These are phyloP conservation scores for Gymnoscopelus braueri DNA, from an alignment of 2,797 vertebrate species.

Conservation along the genomic window DNA sequence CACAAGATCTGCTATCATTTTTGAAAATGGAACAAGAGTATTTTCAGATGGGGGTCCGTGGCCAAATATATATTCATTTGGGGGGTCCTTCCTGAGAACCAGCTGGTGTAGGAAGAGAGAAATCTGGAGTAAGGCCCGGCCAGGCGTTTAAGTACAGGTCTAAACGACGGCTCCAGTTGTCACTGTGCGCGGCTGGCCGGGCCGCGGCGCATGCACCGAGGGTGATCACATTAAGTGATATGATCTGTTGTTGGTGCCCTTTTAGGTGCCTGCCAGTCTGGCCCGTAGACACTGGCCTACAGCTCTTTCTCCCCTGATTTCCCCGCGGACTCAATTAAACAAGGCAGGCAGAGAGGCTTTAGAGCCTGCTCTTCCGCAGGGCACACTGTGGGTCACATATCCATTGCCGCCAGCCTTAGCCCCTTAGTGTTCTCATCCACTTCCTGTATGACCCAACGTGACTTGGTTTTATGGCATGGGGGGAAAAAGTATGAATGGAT, in stretches of 20 bases:
- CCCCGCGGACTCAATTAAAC: conserved; percentile 70
- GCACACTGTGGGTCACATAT: conserved; percentile 49
- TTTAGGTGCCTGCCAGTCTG: conserved; percentile 58
- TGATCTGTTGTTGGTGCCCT: conserved; percentile 49
- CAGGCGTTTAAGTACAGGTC: conserved; percentile 35
- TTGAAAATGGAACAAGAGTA: too few relatives aligned
- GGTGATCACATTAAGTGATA: conserved; percentile 56
- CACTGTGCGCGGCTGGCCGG: neutral
- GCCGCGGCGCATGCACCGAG: conserved; percentile 12
- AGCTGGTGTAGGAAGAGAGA: too few relatives aligned
- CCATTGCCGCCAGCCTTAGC: conserved; percentile 12
- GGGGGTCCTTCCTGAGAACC: too few relatives aligned
- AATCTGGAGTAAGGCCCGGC: too few relatives aligned
- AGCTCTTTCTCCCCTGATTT: conserved; percentile 65
- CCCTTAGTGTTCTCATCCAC: conserved; percentile 15
- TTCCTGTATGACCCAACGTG: conserved; percentile 33
- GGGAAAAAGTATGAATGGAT: conserved; percentile 25
- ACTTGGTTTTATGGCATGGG: conserved; percentile 46
- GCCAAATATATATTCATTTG: too few relatives aligned
- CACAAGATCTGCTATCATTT: too few relatives aligned
- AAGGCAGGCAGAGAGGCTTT: conserved; percentile 36
- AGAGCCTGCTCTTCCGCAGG: conserved; percentile 39
- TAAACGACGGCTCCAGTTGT: conserved; percentile 15
- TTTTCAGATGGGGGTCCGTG: too few relatives aligned
- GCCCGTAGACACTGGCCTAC: conserved; percentile 46